Evolutionary conservation across 2,797 vertebrate species (phyloP), one percentile per base, ranked within the genome.

Genomic region (Salarias fasciatus): DNA sequence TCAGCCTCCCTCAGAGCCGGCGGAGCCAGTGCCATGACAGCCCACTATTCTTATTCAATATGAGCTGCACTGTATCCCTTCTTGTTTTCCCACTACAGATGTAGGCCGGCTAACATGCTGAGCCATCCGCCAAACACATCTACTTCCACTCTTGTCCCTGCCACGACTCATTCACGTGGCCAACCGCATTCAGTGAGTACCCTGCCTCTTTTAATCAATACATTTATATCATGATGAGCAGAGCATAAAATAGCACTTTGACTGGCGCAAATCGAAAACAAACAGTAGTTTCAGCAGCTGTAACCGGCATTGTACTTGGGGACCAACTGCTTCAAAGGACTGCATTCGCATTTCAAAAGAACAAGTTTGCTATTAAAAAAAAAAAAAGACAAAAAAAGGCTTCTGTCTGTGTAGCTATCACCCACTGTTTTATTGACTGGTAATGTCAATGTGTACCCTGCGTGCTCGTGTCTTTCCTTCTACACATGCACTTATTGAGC

Each of bases 161-260:
- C 74, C 76, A 68, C 30, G 53, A 73, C 54, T 60, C 70, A 77
- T 88, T 86, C 83, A 86, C 61, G 72, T 47, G 65, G 68, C 66
- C 51, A 9, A 75, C 66, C 77, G 74, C 74, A 71, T 77, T 57
- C 67, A 65, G 69, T 10, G 59, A 80, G 68, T 73, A 48, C 69
- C 72, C 69, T 68, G 79, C 80, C 77, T 85, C 80, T 68, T 70
- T 50, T 30, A 57, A 84, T 91, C 90, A 72, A 90, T 90, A 82
- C 29, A 65, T 80, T 69, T 70, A 69, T 69, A 77, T 74, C 65
- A 62, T 46, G 47, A 77, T 71, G 80, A 77, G 63, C 28, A 9
- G 52, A 70, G 76, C 69, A 74, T 68, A 74, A 76, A 87, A 82
- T 66, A 87, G 79, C 66, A 38, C 61, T 38, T 65, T 18, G 59